Conservation (phyloP, 92 coral and sea anemone genomes). For the Palythoa grandiflora region DNA sequence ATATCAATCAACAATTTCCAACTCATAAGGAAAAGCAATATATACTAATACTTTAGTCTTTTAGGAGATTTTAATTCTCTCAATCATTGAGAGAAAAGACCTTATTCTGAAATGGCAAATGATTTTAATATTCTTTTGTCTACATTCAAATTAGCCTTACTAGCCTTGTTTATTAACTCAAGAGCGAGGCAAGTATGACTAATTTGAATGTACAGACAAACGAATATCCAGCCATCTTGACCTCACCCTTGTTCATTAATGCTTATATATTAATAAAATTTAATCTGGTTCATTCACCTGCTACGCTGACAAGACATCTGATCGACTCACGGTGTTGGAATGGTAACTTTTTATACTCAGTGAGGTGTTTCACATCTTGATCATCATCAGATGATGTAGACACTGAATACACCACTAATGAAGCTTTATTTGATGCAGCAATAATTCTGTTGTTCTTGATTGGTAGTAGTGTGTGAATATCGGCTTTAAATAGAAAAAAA, state of each 20-base stretch:
- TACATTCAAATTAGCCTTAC: too few species aligned
- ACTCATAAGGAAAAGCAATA: background rate
- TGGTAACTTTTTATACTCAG: slow-evolving; percentile 75
- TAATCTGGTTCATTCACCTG: slow-evolving; percentile 64
- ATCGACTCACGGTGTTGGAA: slow-evolving; percentile 91
- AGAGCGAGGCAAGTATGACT: too few species aligned
- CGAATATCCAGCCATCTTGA: too few species aligned
- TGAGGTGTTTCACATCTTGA: slow-evolving; percentile 49
- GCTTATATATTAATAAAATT: background rate
- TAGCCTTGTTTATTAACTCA: too few species aligned
- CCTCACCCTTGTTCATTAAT: too few species aligned
- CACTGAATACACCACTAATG: slow-evolving; percentile 85
- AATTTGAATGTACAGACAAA: too few species aligned
- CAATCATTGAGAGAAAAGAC: too few species aligned
- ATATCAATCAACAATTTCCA: background rate
- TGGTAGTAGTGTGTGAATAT: slow-evolving; percentile 89
- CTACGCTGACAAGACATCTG: slow-evolving; percentile 85
- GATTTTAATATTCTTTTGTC: too few species aligned
- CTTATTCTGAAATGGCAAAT: too few species aligned
- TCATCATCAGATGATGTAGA: slow-evolving; percentile 54
- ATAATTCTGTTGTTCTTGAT: slow-evolving; percentile 89
- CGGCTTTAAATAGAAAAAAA: slow-evolving; percentile 62
- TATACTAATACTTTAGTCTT: too few species aligned
- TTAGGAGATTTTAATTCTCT: too few species aligned
- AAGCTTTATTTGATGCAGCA: slow-evolving; percentile 85